These are phyloP conservation scores for Macrobrachium rosenbergii DNA, from an alignment of 1,140 invertebrate genomes.

Conservation along the genomic window DNA sequence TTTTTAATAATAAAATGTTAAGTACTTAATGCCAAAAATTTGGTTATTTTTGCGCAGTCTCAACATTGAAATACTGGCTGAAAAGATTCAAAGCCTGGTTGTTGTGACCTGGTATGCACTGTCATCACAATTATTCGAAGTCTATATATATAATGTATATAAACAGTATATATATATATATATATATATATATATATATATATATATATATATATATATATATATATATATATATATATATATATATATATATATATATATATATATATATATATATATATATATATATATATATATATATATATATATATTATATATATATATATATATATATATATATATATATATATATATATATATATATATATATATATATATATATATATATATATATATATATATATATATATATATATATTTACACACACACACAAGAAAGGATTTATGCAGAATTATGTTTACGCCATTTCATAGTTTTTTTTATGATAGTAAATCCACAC, in stretches of 20 bases:
- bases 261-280: background rate
- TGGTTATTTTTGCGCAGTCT: no score
- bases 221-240: slow-evolving; percentile 15
- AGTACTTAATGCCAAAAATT: no score
- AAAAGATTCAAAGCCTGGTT: no score
- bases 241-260: slow-evolving; percentile 9
- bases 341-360: slow-evolving; percentile 5
- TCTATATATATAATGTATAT: slow-evolving; percentile 18
- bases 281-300: slow-evolving; percentile 8
- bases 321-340: slow-evolving; percentile 2
- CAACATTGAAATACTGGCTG: background rate
- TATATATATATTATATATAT: background rate
- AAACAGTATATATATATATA: slow-evolving; percentile 5
- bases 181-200: slow-evolving; percentile 11
- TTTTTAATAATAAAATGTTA: no score
- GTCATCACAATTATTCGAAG: no score
- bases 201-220: slow-evolving; percentile 17
- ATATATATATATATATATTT: no score
- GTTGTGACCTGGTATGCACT: no score
- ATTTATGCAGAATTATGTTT: no score
- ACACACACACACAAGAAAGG: no score
- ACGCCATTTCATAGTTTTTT: no score
- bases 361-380: background rate
- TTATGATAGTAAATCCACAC: no score
- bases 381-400: background rate